Base-by-base conservation (phyloP, 2,113 vertebrate species). In the Sebastes fasciatus region DNA sequence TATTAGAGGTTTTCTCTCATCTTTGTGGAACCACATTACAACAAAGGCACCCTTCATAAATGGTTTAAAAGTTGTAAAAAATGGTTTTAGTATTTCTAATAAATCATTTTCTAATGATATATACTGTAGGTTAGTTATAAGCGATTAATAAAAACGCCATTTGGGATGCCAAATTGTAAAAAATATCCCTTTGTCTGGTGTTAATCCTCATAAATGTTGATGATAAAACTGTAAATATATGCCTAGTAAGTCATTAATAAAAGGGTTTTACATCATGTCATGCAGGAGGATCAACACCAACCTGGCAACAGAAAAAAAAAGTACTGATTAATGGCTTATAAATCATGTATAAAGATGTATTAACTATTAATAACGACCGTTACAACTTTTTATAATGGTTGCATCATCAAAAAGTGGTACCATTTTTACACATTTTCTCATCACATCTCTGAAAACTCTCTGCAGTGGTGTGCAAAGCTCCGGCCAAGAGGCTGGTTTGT, bases 401-500 rank as follows among this genome's bases (percentile, higher is more conserved):
- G 55, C 68, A 16, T 72, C 34, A 26, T 17, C 19, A n/a, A 34
- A 60, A 58, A 23, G 26, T 48, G 11, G 3, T 17, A 4, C 3
- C 16, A n/a, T 46, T 45, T 43, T 2, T 14, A 34, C 34, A 34
- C 16, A 17, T 23, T 46, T 48, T 46, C 5, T 23, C 16, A 8
- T 58, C 8, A 16, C 58, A 42, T 67, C 54, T 16, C 58, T 77
- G 51, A 57, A 66, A 92, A 84, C 75, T 84, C 92, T 91, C 91
- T 91, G 90, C 64, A 74, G 89, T 80, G 93, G 83, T 74, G 69
- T 13, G 12, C 76, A 57, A 58, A 79, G 88, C 91, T 90, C 93
- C 80, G 87, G 83, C 82, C 89, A 82, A 90, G 90, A 92, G 88
- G 83, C 82, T 81, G 60, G 63, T 74, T 77, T 92, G 95, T 95